Evolutionary conservation across 2,888 invertebrate genomes (phyloP), one percentile per base, ranked within the genome.

Genomic region (Cataglyphis albicans): DNA sequence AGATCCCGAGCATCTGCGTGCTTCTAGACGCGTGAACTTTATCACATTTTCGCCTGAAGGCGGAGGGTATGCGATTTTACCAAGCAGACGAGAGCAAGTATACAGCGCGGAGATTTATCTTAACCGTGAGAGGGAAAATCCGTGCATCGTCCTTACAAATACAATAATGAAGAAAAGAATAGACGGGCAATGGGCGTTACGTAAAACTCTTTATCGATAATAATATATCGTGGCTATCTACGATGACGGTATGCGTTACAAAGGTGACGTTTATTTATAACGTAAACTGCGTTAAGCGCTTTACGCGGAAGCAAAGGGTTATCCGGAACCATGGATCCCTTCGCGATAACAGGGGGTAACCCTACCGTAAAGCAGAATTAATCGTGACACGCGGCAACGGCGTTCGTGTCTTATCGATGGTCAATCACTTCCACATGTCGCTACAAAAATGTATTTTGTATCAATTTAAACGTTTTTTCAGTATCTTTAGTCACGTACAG

Each of bases 201-300:
- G 59, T 80, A 72, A 78, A 80, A 80, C 18, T 48, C 12, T 59
- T 59, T 44, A 52, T 44, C 73, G 32, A 12, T 21, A 48, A 55
- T 61, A 80, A 59, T 80, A 81, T 52, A 70, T 64, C 52, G 18
- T 0, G 44, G 21, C 44, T 18, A 35, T 3, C 7, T 1, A 18
- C 38, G 12, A 32, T 44, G 32, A 44, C 59, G 72, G 59, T 44
- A 44, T 44, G 59, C 44, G 41, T 18, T 57, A 59, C 44, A 80
- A 80, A 80, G 78, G 78, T 80, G 78, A 72, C n/a, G 74, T 80
- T 80, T 80, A 80, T 80, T 80, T 80, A 72, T 80, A 80, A 80
- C 32, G 44, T 7, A 52, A n/a, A 5, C 44, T 80, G 55, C 35
- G 44, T 80, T 72, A 73, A 80, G 44, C 78, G 59, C 15, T 52